Conservation (phyloP, 2,797 vertebrate species). For the Sciurus carolinensis region DNA sequence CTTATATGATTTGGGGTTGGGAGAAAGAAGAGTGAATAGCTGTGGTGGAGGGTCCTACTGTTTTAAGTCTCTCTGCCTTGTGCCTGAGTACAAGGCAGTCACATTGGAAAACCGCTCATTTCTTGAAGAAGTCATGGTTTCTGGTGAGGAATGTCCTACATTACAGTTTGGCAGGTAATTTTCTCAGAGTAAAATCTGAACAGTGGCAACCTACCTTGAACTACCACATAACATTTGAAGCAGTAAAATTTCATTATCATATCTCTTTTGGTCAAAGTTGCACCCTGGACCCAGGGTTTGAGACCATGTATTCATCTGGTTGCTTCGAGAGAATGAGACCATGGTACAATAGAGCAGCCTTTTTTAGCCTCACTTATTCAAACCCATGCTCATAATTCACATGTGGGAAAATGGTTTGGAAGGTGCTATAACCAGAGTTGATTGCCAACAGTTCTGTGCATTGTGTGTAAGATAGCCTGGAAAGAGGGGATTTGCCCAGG, state of each 20-base stretch:
- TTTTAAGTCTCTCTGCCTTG: conserved; percentile 29
- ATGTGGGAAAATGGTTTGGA: conserved; percentile 50
- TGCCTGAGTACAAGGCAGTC: not conserved
- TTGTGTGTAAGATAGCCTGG: not conserved
- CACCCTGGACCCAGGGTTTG: not conserved
- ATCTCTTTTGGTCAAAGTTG: not conserved
- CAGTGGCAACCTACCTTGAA: not conserved
- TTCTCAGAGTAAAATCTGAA: conserved; percentile 6
- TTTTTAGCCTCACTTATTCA: not conserved
- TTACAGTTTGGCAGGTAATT: conserved; percentile 17
- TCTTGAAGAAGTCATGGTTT: not conserved
- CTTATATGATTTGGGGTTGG: not conserved
- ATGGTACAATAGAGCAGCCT: not conserved
- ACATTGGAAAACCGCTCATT: not conserved
- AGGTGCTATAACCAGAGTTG: not conserved
- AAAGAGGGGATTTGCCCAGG: not conserved
- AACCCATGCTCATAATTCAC: conserved; percentile 8
- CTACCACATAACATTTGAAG: not conserved
- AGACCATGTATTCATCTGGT: not conserved
- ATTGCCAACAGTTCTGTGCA: conserved; percentile 6
- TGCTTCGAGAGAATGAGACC: not conserved
- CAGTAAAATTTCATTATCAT: not conserved
- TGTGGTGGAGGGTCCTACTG: not conserved
- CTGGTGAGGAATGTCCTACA: not conserved
- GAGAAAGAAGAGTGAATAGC: not conserved